phyloP scores from a whole-genome alignment of 2,797 vertebrate genomes.

The Rhinogobio ventralis region DNA sequence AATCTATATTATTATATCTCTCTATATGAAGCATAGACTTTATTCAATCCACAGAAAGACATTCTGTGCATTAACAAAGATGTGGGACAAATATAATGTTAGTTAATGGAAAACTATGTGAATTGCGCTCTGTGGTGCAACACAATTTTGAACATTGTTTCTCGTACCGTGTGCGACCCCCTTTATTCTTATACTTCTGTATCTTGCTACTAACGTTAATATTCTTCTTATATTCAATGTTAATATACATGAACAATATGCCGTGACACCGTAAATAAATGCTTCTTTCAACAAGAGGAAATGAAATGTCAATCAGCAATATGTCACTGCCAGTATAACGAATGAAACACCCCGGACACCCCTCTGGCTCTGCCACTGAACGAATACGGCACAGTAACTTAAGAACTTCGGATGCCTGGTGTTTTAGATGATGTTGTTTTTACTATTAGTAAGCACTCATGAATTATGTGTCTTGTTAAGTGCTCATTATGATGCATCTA shows the following conservation, averaged over 20 bases:
- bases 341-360: background rate
- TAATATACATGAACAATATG: background rate
- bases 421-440: constrained; percentile 34
- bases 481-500: constrained; percentile 39
- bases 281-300: background rate
- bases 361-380: background rate
- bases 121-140: background rate
- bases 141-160: background rate
- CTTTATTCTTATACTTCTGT: background rate
- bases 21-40: background rate
- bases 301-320: background rate
- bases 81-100: background rate
- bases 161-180: background rate
- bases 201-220: background rate
- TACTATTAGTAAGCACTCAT: constrained; percentile 38
- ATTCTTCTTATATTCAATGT: background rate
- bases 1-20: background rate
- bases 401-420: constrained; percentile 1
- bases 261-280: background rate
- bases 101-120: background rate
- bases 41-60: background rate
- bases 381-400: background rate
- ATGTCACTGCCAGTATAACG: background rate
- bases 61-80: no score
- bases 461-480: constrained; percentile 45